These are phyloP conservation scores for Harmothoe impar DNA, from an alignment of 2,888 invertebrate species.

Conservation along the genomic window DNA sequence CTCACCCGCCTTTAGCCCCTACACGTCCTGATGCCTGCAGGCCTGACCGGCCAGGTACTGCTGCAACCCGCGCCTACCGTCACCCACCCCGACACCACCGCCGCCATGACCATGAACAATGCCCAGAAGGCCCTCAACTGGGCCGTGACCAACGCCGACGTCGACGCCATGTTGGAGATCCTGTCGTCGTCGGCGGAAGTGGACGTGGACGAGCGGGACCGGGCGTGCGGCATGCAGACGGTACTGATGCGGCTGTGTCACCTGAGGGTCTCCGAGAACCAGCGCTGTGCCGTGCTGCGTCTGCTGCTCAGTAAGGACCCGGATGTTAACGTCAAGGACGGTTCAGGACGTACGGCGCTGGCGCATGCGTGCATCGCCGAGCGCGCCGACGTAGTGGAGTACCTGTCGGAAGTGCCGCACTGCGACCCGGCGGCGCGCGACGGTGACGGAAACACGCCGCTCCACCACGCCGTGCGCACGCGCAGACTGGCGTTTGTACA, in stretches of 20 bases:
- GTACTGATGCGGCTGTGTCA: constrained; percentile 76
- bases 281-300: constrained; percentile 69
- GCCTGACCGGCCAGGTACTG: background rate
- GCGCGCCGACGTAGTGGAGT: constrained; percentile 71
- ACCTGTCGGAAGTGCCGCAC: constrained; percentile 71
- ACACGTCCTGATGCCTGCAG: background rate
- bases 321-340: constrained; percentile 75
- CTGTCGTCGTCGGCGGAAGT: constrained; percentile 30
- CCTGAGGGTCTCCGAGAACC: constrained; percentile 68
- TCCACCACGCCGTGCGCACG: constrained; percentile 74
- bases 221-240: constrained; percentile 75
- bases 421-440: constrained; percentile 73
- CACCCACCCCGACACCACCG: background rate
- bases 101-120: background rate
- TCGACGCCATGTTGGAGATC: constrained; percentile 34
- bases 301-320: constrained; percentile 70
- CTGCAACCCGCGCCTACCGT: background rate
- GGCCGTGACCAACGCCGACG: constrained; percentile 52
- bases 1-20: background rate
- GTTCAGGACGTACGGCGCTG: constrained; percentile 74
- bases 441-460: constrained; percentile 75
- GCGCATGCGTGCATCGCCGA: constrained; percentile 77
- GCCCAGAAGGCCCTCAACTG: constrained; percentile 59
- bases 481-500: constrained; percentile 72
- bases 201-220: constrained; percentile 74